phyloP scores from a whole-genome alignment of 2,888 invertebrate genomes.

The Noctua pronuba region DNA sequence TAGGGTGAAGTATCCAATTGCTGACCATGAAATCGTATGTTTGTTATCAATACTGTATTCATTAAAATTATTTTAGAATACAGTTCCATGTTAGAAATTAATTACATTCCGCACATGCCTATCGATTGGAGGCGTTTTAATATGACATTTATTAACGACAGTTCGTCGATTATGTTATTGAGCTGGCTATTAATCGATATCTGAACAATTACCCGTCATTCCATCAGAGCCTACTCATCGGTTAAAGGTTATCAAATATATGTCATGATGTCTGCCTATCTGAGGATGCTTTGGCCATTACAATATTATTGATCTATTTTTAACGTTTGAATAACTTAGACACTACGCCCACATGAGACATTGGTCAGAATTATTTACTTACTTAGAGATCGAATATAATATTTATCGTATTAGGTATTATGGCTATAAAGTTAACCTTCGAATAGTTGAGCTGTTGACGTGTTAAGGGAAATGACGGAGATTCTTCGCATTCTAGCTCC shows the following conservation, averaged over 20 bases:
- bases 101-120: not conserved
- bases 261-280: conserved; percentile 43
- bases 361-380: conserved; percentile 1
- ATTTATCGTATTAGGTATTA: conserved; percentile 2
- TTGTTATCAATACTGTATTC: not conserved
- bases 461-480: conserved; percentile 14
- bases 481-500: not conserved
- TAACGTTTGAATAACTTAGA: conserved; percentile 3
- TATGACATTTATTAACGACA: not conserved
- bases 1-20: conserved; percentile 17
- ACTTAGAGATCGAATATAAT: conserved; percentile 17
- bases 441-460: conserved; percentile 3
- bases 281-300: conserved; percentile 16
- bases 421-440: conserved; percentile 20
- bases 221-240: conserved; percentile 26
- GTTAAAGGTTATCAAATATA: conserved; percentile 53
- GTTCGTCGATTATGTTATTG: conserved; percentile 6
- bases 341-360: conserved; percentile 25
- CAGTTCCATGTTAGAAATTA: not conserved
- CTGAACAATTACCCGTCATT: conserved; percentile 43
- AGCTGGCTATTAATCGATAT: conserved; percentile 37
- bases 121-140: conserved; percentile 17
- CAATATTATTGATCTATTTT: conserved; percentile 9
- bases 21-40: not conserved
- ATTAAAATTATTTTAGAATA: not conserved